These are phyloP conservation scores for Diorhabda elongata DNA, from an alignment of 1,140 invertebrate genomes.

Conservation along the genomic window DNA sequence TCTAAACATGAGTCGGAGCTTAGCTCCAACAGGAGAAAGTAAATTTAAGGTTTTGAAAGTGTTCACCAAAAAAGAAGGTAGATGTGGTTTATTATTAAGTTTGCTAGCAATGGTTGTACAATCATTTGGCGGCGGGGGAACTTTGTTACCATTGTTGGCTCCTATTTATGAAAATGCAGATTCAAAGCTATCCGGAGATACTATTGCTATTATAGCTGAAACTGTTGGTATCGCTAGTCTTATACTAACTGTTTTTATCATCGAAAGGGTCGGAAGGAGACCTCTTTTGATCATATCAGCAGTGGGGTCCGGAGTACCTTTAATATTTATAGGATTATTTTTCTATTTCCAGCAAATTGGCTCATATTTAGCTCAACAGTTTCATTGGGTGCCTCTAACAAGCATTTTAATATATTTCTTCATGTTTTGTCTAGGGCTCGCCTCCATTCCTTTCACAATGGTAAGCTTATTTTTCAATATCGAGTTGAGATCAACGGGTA, in stretches of 20 bases:
- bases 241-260: conserved; percentile 62
- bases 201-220: conserved; percentile 79
- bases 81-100: conserved; percentile 65
- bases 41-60: conserved; percentile 55
- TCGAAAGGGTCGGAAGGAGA: conserved; percentile 69
- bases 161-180: conserved; percentile 4
- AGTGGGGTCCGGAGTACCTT: conserved; percentile 53
- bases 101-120: conserved; percentile 68
- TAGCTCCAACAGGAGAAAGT: conserved; percentile 53
- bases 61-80: conserved; percentile 53
- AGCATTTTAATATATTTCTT: conserved; percentile 65
- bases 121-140: conserved; percentile 68
- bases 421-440: conserved; percentile 69
- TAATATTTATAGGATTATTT: conserved; percentile 55
- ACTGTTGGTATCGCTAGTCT: conserved; percentile 65
- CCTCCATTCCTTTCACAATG: conserved; percentile 80
- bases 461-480: conserved; percentile 79
- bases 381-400: conserved; percentile 62
- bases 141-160: conserved; percentile 1
- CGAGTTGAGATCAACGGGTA: conserved; percentile 69
- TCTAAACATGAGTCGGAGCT: conserved; percentile 47
- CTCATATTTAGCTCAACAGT: conserved; percentile 47
- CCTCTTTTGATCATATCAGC: conserved; percentile 67
- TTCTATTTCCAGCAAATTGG: conserved; percentile 55
- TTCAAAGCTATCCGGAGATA: conserved; percentile 51